phyloP scores from a whole-genome alignment of 2,888 invertebrate species.

The Pseudoips prasinana region DNA sequence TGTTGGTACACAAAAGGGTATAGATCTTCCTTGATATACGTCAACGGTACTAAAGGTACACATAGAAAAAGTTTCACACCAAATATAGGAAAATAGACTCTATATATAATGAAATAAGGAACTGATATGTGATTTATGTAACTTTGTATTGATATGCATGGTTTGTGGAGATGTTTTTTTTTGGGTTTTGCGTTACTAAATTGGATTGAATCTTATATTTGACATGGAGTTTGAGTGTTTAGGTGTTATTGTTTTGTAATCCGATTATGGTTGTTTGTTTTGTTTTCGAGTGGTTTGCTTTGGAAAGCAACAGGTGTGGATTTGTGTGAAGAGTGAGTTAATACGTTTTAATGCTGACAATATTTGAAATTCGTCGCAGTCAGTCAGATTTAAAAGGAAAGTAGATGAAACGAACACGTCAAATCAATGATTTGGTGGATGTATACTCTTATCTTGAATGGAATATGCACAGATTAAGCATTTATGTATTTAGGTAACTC shows the following conservation, averaged over 20 bases:
- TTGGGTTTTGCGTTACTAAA: slow-evolving; percentile 47
- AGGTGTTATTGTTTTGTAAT: slow-evolving; percentile 58
- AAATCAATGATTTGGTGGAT: too few relatives aligned
- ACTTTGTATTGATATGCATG: slow-evolving; percentile 7
- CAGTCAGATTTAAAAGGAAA: too few relatives aligned
- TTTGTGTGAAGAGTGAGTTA: slow-evolving; percentile 9
- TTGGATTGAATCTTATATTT: slow-evolving; percentile 69
- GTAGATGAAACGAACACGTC: too few relatives aligned
- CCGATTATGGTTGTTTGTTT: slow-evolving; percentile 62
- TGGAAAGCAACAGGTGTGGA: slow-evolving; percentile 29
- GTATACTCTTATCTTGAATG: too few relatives aligned
- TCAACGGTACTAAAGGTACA: slow-evolving; percentile 53
- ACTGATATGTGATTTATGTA: slow-evolving; percentile 1
- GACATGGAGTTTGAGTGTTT: slow-evolving; percentile 61
- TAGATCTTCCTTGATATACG: slow-evolving; percentile 55
- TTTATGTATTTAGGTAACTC: too few relatives aligned
- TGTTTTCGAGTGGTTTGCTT: slow-evolving; percentile 35
- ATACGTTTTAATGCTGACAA: slow-evolving; percentile 12
- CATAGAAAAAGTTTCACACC: slow-evolving; percentile 32
- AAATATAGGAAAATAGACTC: too few relatives aligned
- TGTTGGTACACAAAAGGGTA: slow-evolving; percentile 60
- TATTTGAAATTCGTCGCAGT: slow-evolving; percentile 6
- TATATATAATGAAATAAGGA: slow-evolving; percentile 2
- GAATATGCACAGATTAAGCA: too few relatives aligned
- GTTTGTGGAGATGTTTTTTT: slow-evolving; percentile 40